These are phyloP conservation scores for Piscicola geometra DNA, from an alignment of 2,888 invertebrate species.

Conservation along the genomic window DNA sequence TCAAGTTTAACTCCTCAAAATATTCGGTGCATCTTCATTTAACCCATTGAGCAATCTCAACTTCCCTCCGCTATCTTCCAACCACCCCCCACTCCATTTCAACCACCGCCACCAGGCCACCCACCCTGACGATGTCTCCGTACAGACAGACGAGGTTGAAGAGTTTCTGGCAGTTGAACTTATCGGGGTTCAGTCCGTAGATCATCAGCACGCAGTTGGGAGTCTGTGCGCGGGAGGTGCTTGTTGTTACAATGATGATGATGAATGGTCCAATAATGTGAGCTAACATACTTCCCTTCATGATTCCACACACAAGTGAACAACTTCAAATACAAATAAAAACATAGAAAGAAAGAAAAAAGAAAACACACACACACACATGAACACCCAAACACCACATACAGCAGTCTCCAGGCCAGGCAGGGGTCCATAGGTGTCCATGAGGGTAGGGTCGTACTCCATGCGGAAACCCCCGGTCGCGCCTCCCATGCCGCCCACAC, in stretches of 20 bases:
- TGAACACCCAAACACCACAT: background rate
- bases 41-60: too few species aligned
- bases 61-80: too few species aligned
- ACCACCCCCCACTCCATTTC: too few species aligned
- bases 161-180: constrained; percentile 88
- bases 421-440: constrained; percentile 14
- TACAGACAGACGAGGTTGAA: constrained; percentile 98
- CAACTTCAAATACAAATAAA: background rate
- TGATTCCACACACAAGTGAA: background rate
- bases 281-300: too few species aligned
- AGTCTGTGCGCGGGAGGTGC: background rate
- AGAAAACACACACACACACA: too few species aligned
- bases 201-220: constrained; percentile 85
- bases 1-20: too few species aligned
- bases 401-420: background rate
- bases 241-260: too few species aligned
- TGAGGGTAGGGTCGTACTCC: constrained; percentile 7
- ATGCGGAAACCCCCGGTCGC: background rate
- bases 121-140: constrained; percentile 93
- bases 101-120: constrained; percentile 38
- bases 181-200: constrained; percentile 86
- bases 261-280: too few species aligned
- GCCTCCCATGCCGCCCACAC: background rate
- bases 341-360: too few species aligned
- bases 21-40: too few species aligned